Conservation (phyloP, 2,113 vertebrate genomes). For the Apistogramma diplotaenia region DNA sequence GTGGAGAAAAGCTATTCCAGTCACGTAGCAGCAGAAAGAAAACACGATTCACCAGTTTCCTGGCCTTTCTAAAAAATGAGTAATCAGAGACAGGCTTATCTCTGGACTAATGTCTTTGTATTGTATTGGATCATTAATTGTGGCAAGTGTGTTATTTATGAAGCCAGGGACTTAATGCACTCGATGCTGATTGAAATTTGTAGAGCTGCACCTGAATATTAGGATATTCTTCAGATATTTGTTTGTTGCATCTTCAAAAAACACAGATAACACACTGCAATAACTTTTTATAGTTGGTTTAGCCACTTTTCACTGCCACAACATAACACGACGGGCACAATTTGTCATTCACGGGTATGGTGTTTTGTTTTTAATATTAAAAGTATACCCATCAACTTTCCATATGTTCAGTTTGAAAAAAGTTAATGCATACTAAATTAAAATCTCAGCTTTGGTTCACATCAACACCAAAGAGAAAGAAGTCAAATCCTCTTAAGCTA, state of each 20-base stretch:
- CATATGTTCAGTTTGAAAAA: background rate
- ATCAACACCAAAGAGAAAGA: background rate
- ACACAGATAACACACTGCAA: no score
- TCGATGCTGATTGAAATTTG: constrained; percentile 3
- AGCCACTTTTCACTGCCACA: background rate
- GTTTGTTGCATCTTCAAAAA: background rate
- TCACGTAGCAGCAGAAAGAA: constrained; percentile 52
- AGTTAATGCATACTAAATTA: background rate
- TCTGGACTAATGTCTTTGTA: constrained; percentile 43
- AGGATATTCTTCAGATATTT: no score
- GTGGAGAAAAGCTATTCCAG: constrained; percentile 36
- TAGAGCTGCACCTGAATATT: background rate
- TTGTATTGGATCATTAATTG: constrained; percentile 37
- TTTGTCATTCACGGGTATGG: background rate
- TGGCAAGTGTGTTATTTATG: constrained; percentile 4
- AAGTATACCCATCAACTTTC: background rate
- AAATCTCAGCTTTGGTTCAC: background rate
- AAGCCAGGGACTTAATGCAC: constrained; percentile 18
- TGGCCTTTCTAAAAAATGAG: constrained; percentile 60
- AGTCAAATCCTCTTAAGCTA: background rate
- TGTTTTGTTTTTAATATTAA: no score
- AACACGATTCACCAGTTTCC: constrained; percentile 71
- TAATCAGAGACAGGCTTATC: constrained; percentile 62
- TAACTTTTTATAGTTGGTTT: background rate
- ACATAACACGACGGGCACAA: background rate